Evolutionary conservation across 2,888 invertebrate genomes (phyloP).

Genomic region (Eulithis prunata): DNA sequence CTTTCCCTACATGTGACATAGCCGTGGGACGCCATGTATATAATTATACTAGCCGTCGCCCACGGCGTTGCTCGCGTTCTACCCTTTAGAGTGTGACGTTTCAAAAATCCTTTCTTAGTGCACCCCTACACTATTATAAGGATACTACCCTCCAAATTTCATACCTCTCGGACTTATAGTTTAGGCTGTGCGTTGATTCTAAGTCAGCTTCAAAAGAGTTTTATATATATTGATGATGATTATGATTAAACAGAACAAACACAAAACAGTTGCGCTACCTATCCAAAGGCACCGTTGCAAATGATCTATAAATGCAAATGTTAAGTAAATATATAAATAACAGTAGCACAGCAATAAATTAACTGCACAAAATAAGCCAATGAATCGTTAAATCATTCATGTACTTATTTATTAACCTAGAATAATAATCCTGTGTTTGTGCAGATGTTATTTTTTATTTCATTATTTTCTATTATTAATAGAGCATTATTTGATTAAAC

Average conservation of each 20-base stretch:
- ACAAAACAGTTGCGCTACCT: neutral
- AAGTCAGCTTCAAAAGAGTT: too few relatives aligned
- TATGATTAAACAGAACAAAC: neutral
- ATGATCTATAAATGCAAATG: neutral
- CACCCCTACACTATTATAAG: too few relatives aligned
- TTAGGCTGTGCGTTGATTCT: too few relatives aligned
- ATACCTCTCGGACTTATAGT: too few relatives aligned
- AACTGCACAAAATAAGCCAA: conserved; percentile 18
- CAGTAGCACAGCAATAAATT: conserved; percentile 19
- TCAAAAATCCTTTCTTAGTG: too few relatives aligned
- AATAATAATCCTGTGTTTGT: conserved; percentile 20
- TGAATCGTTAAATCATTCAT: conserved; percentile 16
- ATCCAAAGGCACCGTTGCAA: neutral
- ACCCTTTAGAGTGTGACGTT: too few relatives aligned
- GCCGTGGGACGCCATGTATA: too few relatives aligned
- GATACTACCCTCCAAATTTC: too few relatives aligned
- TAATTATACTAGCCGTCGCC: too few relatives aligned
- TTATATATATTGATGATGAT: neutral
- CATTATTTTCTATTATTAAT: conserved; percentile 10
- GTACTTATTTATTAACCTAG: conserved; percentile 11
- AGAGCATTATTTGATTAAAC: conserved; percentile 5
- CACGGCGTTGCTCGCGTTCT: too few relatives aligned
- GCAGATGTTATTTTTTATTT: conserved; percentile 11
- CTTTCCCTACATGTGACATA: too few relatives aligned
- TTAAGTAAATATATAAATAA: neutral